These are phyloP conservation scores for Halcyon badia DNA, from an alignment of 2,797 vertebrate genomes.

Conservation along the genomic window DNA sequence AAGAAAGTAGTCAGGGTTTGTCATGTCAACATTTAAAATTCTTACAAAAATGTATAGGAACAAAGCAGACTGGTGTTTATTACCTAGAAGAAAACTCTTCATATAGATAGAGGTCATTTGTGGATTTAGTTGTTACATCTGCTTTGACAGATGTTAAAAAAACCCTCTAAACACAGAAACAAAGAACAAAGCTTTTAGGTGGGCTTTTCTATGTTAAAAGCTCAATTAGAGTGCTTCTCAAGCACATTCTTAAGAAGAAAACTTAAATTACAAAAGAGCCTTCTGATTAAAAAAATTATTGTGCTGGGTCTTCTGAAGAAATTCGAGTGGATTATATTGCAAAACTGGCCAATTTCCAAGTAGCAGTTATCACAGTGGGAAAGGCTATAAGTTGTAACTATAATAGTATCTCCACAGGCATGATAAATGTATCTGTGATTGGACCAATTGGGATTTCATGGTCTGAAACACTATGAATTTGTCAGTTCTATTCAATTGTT, in stretches of 20 bases:
- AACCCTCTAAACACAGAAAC: neutral
- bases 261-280: slow-evolving; percentile 1
- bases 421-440: slow-evolving; percentile 60
- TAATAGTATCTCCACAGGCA: slow-evolving; percentile 28
- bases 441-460: slow-evolving; percentile 68
- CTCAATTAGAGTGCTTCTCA: neutral
- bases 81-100: neutral
- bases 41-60: neutral
- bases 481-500: slow-evolving; percentile 70
- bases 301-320: neutral
- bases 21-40: neutral
- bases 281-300: neutral
- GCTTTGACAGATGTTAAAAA: neutral
- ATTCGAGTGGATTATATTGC: neutral
- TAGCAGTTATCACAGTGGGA: slow-evolving; percentile 18
- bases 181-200: neutral
- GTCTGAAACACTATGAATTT: slow-evolving; percentile 68
- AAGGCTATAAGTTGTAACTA: neutral
- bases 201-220: neutral
- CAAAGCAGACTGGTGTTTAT: neutral
- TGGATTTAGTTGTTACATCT: neutral
- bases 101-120: neutral
- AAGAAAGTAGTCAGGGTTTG: neutral
- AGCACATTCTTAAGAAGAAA: slow-evolving; percentile 1
- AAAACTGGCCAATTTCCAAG: slow-evolving; percentile 25